These are phyloP conservation scores for Pipra filicauda DNA, from an alignment of 2,113 vertebrate species.

Conservation along the genomic window DNA sequence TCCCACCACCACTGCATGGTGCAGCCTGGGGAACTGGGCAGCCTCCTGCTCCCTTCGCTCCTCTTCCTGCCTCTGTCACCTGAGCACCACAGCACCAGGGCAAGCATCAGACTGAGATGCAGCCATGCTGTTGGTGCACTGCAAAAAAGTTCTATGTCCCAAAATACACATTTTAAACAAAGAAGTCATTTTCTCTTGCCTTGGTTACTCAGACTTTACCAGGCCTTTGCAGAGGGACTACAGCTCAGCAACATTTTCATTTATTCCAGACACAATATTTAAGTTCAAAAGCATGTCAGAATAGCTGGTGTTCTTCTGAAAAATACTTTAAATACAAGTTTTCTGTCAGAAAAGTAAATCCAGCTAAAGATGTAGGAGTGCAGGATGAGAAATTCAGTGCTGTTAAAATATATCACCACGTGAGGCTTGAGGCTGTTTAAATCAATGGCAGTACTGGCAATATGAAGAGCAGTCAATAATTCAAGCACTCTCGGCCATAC, in stretches of 20 bases:
- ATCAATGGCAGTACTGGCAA: background rate
- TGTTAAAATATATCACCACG: background rate
- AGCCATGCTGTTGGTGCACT: fast-evolving
- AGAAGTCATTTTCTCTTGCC: background rate
- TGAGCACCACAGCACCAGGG: background rate
- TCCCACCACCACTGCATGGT: background rate
- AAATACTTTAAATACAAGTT: background rate
- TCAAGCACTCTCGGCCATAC: background rate
- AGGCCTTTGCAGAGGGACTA: background rate
- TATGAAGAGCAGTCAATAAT: conserved; percentile 31
- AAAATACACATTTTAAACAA: background rate
- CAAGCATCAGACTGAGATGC: background rate
- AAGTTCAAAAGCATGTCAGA: background rate
- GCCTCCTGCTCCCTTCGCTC: background rate
- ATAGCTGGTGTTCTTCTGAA: background rate
- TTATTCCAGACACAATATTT: background rate
- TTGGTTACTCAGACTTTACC: background rate
- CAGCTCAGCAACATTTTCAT: background rate
- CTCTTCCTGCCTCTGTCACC: background rate
- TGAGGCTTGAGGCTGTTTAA: background rate
- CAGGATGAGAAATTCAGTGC: background rate
- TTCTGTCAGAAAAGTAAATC: conserved; percentile 33
- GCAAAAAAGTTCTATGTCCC: background rate
- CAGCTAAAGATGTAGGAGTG: background rate
- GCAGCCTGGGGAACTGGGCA: background rate